Conservation (phyloP, 2,888 invertebrate species). For the Odontomyia ornata region DNA sequence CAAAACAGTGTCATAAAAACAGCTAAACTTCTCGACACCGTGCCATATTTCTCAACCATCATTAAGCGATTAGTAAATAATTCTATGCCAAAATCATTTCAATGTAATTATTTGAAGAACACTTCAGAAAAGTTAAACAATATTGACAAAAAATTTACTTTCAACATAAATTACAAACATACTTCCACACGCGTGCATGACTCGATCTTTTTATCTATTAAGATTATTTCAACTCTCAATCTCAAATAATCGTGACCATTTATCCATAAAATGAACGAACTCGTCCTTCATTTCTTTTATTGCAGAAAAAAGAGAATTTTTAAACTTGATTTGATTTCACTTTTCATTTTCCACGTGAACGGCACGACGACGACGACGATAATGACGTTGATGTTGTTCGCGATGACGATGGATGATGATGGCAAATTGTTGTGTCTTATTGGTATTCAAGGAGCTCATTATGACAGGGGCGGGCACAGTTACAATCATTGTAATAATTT, state of each 20-base stretch:
- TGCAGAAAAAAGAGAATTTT: neutral
- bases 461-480: neutral
- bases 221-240: neutral
- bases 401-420: neutral
- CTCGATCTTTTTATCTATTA: neutral
- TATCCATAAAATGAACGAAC: neutral
- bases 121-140: too few relatives aligned
- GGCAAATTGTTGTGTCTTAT: neutral
- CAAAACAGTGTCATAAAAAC: too few relatives aligned
- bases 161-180: too few relatives aligned
- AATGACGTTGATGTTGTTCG: neutral
- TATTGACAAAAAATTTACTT: too few relatives aligned
- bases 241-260: slow-evolving; percentile 1
- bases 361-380: neutral
- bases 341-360: neutral
- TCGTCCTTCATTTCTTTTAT: slow-evolving; percentile 1
- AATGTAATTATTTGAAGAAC: too few relatives aligned
- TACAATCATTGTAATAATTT: too few relatives aligned
- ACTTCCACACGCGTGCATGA: neutral
- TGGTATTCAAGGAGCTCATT: neutral
- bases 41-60: too few relatives aligned
- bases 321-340: neutral
- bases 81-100: too few relatives aligned
- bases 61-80: too few relatives aligned
- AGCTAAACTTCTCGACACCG: too few relatives aligned